Evolutionary conservation across 2,797 vertebrate species (phyloP), one percentile per base, ranked within the genome.

Genomic region (Coreius guichenoti): DNA sequence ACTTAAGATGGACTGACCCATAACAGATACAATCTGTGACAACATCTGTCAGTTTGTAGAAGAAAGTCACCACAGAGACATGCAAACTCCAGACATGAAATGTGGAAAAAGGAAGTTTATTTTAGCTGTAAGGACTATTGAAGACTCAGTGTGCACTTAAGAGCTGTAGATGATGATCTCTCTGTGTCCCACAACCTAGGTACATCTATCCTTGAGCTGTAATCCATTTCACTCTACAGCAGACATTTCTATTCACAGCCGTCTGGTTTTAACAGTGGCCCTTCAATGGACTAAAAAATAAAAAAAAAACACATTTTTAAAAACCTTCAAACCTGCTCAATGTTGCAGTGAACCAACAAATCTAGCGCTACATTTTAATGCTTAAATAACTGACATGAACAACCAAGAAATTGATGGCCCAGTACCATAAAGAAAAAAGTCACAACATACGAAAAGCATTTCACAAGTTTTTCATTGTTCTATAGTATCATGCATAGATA

Each of bases 101-200:
- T 70, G 39, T 49, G 65, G 54, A 19, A 80, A 72, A 85, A 86
- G 76, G 23, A 63, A 3, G 76, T 54, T 93, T 91, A 92, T 91
- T 92, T 92, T 54, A 86, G 77, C 74, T 81, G 82, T 58, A 68
- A 54, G 73, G 82, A 86, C 26, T 12, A 74, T 76, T 86, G 79
- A 33, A 79, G 84, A 83, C 79, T 90, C 81, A 83, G 84, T 77
- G 88, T 89, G 63, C 72, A 80, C 80, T 88, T 73, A 80, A 88
- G 72, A 85, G 81, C 76, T 51, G 74, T 82, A 72, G 33, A 82
- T 87, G 74, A 81, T 80, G 77, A 33, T 63, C 36, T 29, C n/a
- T 65, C n/a, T 4, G 39, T 61, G 36, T 77, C 83, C 47, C 65
- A 19, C 33, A 61, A 31, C 56, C 19, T n/a, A 79, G 83, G 84